A percentile compares a stretch with the other conserved stretches of the same genome.
These are phyloP conservation scores for Bactericera cockerelli DNA, from an alignment of 1,140 invertebrate genomes.

Conservation along the genomic window DNA sequence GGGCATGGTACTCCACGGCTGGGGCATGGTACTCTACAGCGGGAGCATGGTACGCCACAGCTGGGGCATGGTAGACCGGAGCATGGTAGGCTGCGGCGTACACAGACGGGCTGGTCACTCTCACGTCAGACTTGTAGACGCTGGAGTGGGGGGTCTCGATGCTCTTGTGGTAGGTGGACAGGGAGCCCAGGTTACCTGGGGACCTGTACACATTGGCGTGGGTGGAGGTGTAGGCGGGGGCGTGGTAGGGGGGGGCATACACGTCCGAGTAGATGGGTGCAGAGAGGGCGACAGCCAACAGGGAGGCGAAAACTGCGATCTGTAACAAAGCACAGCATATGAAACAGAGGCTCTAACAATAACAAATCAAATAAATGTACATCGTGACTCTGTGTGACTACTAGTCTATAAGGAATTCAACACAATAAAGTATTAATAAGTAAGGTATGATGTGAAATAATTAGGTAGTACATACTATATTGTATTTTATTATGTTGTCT, in stretches of 20 bases:
- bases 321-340: background rate
- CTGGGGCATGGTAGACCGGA: conserved; percentile 19
- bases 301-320: conserved; percentile 1
- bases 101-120: conserved; percentile 27
- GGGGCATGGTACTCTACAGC: conserved; percentile 13
- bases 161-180: conserved; percentile 28
- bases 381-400: too few species aligned
- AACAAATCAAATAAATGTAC: too few species aligned
- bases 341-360: background rate
- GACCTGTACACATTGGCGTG: conserved; percentile 26
- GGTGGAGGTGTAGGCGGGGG: conserved; percentile 24
- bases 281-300: background rate
- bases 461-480: too few species aligned
- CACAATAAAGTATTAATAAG: too few species aligned
- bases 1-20: background rate
- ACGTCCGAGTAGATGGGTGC: background rate
- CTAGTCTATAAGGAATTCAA: too few species aligned
- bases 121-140: conserved; percentile 28
- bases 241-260: conserved; percentile 14
- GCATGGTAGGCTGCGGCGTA: conserved; percentile 21
- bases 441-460: too few species aligned
- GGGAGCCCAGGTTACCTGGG: conserved; percentile 26
- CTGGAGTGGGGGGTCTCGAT: conserved; percentile 28
- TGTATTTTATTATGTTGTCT: too few species aligned
- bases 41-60: conserved; percentile 18